Percentiles rank a stretch among this genome's conserved stretches.
These are phyloP conservation scores for Limnephilus rhombicus DNA, from an alignment of 2,888 invertebrate species.

Conservation along the genomic window DNA sequence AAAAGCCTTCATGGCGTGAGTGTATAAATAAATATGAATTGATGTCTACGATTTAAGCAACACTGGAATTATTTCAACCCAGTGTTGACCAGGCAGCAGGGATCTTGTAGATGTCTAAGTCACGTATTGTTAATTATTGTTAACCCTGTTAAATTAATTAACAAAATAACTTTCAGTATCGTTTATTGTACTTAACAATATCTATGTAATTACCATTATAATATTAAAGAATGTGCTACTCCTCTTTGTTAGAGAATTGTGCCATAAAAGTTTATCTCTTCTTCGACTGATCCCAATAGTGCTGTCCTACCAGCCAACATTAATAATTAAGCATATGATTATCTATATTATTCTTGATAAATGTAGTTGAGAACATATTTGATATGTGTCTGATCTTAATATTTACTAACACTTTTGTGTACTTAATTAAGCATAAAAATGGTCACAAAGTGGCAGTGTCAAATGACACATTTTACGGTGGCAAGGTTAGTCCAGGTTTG, in stretches of 20 bases:
- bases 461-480: not conserved
- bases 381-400: not conserved
- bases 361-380: not conserved
- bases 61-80: not conserved
- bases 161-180: not conserved
- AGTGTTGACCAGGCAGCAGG: not conserved
- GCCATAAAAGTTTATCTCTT: not conserved
- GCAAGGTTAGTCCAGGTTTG: not conserved
- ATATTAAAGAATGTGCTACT: not conserved
- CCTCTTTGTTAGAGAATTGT: not conserved
- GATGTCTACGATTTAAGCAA: not conserved
- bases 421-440: conserved; percentile 1
- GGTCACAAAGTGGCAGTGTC: not conserved
- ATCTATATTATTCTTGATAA: not conserved
- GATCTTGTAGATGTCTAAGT: not conserved
- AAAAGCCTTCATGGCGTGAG: no score
- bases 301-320: not conserved
- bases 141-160: not conserved
- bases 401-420: conserved; percentile 1
- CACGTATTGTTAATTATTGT: not conserved
- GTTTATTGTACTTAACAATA: not conserved
- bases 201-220: not conserved
- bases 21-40: not conserved
- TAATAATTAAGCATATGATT: not conserved
- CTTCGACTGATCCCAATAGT: not conserved